These are phyloP conservation scores for Ophraella communa DNA, from an alignment of 2,888 invertebrate genomes.

Conservation along the genomic window DNA sequence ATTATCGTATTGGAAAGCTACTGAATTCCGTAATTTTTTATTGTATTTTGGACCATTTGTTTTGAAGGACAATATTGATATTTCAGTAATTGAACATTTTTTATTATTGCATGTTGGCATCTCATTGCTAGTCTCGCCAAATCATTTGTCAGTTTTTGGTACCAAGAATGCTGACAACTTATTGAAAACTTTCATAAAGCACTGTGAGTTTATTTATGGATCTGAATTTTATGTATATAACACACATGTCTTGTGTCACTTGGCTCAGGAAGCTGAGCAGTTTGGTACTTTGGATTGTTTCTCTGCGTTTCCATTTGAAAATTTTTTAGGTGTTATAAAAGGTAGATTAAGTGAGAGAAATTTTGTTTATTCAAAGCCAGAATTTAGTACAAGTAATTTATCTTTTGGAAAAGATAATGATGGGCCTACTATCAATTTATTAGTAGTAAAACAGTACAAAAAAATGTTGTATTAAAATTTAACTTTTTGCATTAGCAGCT, in stretches of 20 bases:
- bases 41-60: constrained; percentile 26
- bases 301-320: constrained; percentile 28
- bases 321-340: too few relatives aligned
- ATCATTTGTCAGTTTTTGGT: constrained; percentile 5
- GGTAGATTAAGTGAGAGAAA: constrained; percentile 10
- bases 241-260: constrained; percentile 22
- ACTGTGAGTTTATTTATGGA: constrained; percentile 21
- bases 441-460: too few relatives aligned
- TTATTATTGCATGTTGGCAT: constrained; percentile 22
- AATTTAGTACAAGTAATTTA: not conserved
- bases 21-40: constrained; percentile 25
- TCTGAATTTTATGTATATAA: constrained; percentile 26
- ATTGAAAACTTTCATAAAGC: constrained; percentile 15
- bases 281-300: constrained; percentile 28
- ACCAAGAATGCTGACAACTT: constrained; percentile 11
- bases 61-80: constrained; percentile 12
- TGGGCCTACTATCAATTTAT: not conserved
- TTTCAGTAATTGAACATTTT: constrained; percentile 26
- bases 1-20: constrained; percentile 24
- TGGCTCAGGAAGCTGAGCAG: constrained; percentile 12
- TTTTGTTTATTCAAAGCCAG: not conserved
- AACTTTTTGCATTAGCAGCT: not conserved
- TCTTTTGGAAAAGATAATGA: not conserved
- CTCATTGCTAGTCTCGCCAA: constrained; percentile 5
- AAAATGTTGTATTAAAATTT: too few relatives aligned